phyloP scores from a whole-genome alignment of 2,113 vertebrate genomes.

The Sylvilagus bachmani region DNA sequence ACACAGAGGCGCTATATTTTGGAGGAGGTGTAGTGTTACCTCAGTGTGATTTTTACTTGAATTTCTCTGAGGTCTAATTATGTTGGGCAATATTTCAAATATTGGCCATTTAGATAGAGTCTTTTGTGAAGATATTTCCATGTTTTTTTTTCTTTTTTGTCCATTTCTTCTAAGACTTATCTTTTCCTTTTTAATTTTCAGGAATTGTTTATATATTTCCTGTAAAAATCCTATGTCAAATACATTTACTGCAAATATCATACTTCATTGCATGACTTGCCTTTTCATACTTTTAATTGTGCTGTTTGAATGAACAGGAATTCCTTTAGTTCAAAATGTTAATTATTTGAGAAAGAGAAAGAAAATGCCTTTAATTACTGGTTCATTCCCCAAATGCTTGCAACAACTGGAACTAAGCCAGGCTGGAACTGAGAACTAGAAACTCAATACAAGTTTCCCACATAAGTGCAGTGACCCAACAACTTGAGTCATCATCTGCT shows the following conservation, averaged over 20 bases:
- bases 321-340: too few species aligned
- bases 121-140: neutral
- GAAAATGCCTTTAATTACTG: too few species aligned
- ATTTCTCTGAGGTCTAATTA: neutral
- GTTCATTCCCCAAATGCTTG: too few species aligned
- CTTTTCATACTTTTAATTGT: conserved; percentile 14
- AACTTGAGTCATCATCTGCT: too few species aligned
- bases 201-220: neutral
- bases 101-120: neutral
- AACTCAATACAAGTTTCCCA: too few species aligned
- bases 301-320: too few species aligned
- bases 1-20: neutral
- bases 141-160: neutral
- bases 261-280: neutral
- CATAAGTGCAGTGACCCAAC: too few species aligned
- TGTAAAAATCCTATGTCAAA: neutral
- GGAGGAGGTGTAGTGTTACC: neutral
- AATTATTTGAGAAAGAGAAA: too few species aligned
- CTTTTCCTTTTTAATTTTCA: neutral
- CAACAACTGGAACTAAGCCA: too few species aligned
- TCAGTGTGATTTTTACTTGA: neutral
- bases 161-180: neutral
- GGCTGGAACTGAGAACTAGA: too few species aligned
- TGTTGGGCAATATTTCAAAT: neutral
- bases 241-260: neutral